Conservation (phyloP, 2,797 vertebrate genomes). For the Lerista edwardsae region DNA sequence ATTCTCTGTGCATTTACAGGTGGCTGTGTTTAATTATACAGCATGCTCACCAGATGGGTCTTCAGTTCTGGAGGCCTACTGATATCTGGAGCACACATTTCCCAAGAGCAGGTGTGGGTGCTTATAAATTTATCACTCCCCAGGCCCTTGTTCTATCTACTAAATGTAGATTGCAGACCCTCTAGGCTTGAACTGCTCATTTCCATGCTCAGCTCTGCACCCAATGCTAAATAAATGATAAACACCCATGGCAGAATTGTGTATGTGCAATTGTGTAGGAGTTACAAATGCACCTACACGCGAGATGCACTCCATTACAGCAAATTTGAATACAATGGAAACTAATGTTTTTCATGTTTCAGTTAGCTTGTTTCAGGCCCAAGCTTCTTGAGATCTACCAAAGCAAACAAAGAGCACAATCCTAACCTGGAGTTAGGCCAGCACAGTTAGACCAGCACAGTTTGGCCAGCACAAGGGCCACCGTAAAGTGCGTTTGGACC, state of each 20-base stretch:
- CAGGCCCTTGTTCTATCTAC: background rate
- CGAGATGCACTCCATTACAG: background rate
- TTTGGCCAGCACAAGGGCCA: too few species aligned
- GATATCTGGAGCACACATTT: background rate
- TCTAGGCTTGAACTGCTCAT: constrained; percentile 4
- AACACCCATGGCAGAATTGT: background rate
- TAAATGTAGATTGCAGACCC: background rate
- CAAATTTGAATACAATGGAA: background rate
- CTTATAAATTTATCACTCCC: constrained; percentile 7
- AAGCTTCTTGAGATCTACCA: background rate
- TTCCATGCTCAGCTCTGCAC: background rate
- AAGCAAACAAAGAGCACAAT: background rate
- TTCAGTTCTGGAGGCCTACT: constrained; percentile 17
- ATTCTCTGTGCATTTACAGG: constrained; percentile 1
- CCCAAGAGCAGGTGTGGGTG: background rate
- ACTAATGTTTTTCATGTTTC: background rate
- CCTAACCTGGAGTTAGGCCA: too few species aligned
- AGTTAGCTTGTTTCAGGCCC: background rate
- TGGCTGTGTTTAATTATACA: constrained; percentile 16
- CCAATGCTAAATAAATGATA: constrained; percentile 12
- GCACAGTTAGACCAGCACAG: too few species aligned
- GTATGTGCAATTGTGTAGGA: background rate
- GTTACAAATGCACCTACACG: background rate
- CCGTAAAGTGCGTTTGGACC: too few species aligned
- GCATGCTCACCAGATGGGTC: background rate